phyloP scores from a whole-genome alignment of 2,888 invertebrate species.

The Drosophila dives region DNA sequence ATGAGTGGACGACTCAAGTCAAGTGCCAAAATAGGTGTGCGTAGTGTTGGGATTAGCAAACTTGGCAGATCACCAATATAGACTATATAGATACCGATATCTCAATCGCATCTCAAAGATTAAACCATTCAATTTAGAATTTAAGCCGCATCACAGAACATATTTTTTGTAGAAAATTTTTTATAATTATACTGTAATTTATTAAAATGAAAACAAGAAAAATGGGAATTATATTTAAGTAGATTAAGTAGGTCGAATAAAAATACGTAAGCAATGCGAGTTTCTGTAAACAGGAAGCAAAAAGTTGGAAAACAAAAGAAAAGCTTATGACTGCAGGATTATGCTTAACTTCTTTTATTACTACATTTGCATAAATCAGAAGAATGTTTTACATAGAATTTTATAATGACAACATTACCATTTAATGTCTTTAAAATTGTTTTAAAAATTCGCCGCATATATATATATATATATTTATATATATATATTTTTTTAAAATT shows the following conservation, averaged over 20 bases:
- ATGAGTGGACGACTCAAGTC: slow-evolving; percentile 88
- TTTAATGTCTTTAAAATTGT: slow-evolving; percentile 42
- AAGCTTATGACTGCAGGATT: not conserved
- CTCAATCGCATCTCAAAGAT: slow-evolving; percentile 63
- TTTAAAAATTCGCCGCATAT: slow-evolving; percentile 44
- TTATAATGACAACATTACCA: slow-evolving; percentile 47
- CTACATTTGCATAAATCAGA: slow-evolving; percentile 59
- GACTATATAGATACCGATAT: slow-evolving; percentile 13
- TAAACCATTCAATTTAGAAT: slow-evolving; percentile 30
- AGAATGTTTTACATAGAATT: slow-evolving; percentile 68
- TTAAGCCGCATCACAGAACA: slow-evolving; percentile 68
- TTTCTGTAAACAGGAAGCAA: not conserved
- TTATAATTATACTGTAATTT: slow-evolving; percentile 66
- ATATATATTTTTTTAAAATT: slow-evolving; percentile 47
- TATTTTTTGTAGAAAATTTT: slow-evolving; percentile 67
- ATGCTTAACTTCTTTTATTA: slow-evolving; percentile 60
- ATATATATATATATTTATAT: not conserved
- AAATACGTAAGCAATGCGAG: slow-evolving; percentile 21
- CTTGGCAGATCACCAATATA: slow-evolving; percentile 19
- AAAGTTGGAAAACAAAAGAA: not conserved
- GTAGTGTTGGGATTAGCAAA: slow-evolving; percentile 49
- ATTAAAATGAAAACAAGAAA: slow-evolving; percentile 41
- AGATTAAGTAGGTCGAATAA: slow-evolving; percentile 62
- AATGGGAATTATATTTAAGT: slow-evolving; percentile 48
- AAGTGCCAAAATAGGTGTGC: slow-evolving; percentile 79